Evolutionary conservation across 1,140 invertebrate species (phyloP).

Genomic region (Pseudachorutes palmiensis): DNA sequence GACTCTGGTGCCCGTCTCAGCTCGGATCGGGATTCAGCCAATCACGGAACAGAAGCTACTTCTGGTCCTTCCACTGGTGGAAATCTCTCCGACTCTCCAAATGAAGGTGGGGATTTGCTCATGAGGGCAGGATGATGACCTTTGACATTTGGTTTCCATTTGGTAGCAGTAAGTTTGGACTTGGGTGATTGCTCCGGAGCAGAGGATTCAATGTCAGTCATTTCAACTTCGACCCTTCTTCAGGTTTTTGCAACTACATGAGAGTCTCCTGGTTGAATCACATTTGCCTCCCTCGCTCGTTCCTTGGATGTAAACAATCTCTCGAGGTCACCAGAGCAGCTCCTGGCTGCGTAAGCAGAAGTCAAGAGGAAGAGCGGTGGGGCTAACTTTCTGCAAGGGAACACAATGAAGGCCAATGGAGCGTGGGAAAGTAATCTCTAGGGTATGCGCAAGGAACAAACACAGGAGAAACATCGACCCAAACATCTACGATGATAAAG

Average conservation of each 20-base stretch:
- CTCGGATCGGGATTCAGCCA: constrained; percentile 64
- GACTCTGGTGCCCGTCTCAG: constrained; percentile 73
- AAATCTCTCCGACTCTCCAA: constrained; percentile 67
- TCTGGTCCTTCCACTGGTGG: constrained; percentile 57
- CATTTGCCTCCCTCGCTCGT: constrained; percentile 54
- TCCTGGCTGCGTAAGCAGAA: constrained; percentile 50
- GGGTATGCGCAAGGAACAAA: constrained; percentile 74
- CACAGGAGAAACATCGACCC: constrained; percentile 56
- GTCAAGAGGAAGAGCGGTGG: constrained; percentile 41
- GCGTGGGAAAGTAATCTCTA: constrained; percentile 69
- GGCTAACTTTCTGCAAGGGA: constrained; percentile 29
- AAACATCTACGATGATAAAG: constrained; percentile 42
- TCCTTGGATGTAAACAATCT: constrained; percentile 61
- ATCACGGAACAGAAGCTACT: not conserved
- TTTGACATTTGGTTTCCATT: constrained; percentile 1
- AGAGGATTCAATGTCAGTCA: constrained; percentile 62
- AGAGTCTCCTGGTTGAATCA: constrained; percentile 35
- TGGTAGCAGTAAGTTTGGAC: constrained; percentile 51
- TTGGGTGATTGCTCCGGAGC: constrained; percentile 54
- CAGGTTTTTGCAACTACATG: constrained; percentile 43
- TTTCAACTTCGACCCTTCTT: constrained; percentile 60
- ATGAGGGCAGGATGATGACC: constrained; percentile 10
- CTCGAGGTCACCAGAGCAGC: constrained; percentile 69
- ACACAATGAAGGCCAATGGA: constrained; percentile 39
- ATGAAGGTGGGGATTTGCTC: constrained; percentile 50